Base-by-base conservation (phyloP, 1,140 invertebrate species). In the Hormaphis cornu region DNA sequence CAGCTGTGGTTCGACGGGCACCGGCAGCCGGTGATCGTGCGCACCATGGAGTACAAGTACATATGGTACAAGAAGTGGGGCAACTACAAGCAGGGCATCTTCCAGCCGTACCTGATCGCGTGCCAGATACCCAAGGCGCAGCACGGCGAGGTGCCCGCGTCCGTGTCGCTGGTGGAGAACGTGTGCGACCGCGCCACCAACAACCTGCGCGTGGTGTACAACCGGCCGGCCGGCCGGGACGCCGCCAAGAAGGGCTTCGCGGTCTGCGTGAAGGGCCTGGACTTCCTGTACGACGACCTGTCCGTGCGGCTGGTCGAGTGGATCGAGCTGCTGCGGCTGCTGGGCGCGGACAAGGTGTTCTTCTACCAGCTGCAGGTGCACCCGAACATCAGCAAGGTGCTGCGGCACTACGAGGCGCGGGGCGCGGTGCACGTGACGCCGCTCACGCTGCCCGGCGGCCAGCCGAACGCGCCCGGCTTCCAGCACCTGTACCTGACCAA, bases 61-160 rank as follows among this genome's bases (percentile, higher is more conserved):
- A 90, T 94, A 71, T 96, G 93, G 93, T 91, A 92, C 76, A 86
- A 87, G 63, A 93, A 93, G 77, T 95, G 92, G 92, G 92, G 92
- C 22, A 95, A 95, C 77, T 94, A 94, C 77, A 90, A 91, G 75
- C 88, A 94, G 76, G 90, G 89, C 8, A 89, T 94, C 53, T 89
- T 93, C 74, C 92, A 95, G 77, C 93, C 93, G 0, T 95, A 93
- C 76, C 79, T 96, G 71, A 87, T 93, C 52, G 89, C 91, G 3
- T 96, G 93, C 78, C 88, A 90, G 75, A 83, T 91, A 71, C 88
- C 93, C 0, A 85, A 87, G 72, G 80, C 82, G 2, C 86, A 89
- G 73, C 87, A 86, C 73, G 80, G 84, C 37, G 79, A 86, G 16
- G 85, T 90, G 2, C 92, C 93, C 3, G 85, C 87, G 8, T 93